phyloP scores from a whole-genome alignment of 2,113 vertebrate species.

The Taurulus bubalis region DNA sequence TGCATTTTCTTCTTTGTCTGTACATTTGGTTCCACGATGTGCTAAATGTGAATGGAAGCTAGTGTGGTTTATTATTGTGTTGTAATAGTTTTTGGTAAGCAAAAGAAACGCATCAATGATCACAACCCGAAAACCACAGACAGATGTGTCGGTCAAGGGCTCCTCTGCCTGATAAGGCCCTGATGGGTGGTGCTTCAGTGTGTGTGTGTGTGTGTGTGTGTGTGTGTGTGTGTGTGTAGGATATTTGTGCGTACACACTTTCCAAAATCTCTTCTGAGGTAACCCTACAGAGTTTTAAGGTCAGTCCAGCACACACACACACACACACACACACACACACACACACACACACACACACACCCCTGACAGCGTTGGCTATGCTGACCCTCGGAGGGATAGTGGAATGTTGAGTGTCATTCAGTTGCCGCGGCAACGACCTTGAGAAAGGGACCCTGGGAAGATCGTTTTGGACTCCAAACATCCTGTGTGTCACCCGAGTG shows the following conservation, averaged over 20 bases:
- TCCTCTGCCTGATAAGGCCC: slow-evolving; percentile 29
- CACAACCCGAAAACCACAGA: slow-evolving; percentile 38
- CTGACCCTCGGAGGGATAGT: slow-evolving; percentile 70
- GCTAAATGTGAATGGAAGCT: background rate
- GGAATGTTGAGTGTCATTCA: slow-evolving; percentile 77
- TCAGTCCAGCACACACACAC: slow-evolving; percentile 14
- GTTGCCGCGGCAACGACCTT: slow-evolving; percentile 72
- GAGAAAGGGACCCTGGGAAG: slow-evolving; percentile 82
- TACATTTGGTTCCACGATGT: background rate
- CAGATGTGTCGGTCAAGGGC: slow-evolving; percentile 62
- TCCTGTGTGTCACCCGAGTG: slow-evolving; percentile 75
- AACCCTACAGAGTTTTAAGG: slow-evolving; percentile 45
- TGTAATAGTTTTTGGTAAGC: too few relatives aligned
- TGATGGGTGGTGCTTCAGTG: slow-evolving; percentile 33
- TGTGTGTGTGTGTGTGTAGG: background rate
- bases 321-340: slow-evolving; percentile 16
- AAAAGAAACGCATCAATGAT: slow-evolving; percentile 25
- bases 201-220: slow-evolving; percentile 13
- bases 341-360: slow-evolving; percentile 43
- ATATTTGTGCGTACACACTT: slow-evolving; percentile 28
- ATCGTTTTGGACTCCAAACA: slow-evolving; percentile 75
- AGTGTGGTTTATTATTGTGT: background rate
- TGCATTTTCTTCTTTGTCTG: background rate
- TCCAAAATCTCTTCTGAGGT: slow-evolving; percentile 37
- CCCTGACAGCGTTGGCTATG: slow-evolving; percentile 60